Evolutionary conservation across 2,113 vertebrate genomes (phyloP).

Genomic region (Tamias sibiricus): DNA sequence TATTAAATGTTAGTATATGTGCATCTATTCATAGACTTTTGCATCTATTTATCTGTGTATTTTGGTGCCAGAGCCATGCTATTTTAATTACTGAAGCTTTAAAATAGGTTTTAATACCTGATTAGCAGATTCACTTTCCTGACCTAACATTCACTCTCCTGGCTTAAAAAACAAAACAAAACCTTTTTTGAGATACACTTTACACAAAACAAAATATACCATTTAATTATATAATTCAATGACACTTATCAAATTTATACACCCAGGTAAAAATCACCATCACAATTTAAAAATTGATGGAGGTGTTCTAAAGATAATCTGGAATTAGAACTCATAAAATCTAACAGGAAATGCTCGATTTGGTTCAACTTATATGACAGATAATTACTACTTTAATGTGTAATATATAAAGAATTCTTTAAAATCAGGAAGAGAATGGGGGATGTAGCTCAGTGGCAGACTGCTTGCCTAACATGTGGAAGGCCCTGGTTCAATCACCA

Average conservation of each 20-base stretch:
- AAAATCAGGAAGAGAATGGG: background rate
- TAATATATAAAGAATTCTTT: background rate
- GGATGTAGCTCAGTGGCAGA: too few relatives aligned
- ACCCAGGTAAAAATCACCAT: background rate
- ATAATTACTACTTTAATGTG: conserved; percentile 14
- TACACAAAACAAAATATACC: background rate
- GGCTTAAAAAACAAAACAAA: background rate
- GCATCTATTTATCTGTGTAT: background rate
- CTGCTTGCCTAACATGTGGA: too few relatives aligned
- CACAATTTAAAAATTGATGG: background rate
- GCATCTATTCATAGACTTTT: background rate
- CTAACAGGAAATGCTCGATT: background rate
- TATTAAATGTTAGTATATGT: background rate
- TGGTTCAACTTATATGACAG: background rate
- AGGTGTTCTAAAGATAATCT: background rate
- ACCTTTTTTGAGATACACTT: background rate
- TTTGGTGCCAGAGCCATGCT: background rate
- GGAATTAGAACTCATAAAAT: conserved; percentile 26
- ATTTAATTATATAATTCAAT: background rate
- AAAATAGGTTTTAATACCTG: background rate
- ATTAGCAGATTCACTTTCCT: background rate
- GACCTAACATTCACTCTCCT: background rate
- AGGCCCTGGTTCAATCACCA: too few relatives aligned
- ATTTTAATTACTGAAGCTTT: conserved; percentile 30
- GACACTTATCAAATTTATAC: background rate